These are phyloP conservation scores for Cryptotermes secundus DNA, from an alignment of 1,140 invertebrate genomes.

Conservation along the genomic window DNA sequence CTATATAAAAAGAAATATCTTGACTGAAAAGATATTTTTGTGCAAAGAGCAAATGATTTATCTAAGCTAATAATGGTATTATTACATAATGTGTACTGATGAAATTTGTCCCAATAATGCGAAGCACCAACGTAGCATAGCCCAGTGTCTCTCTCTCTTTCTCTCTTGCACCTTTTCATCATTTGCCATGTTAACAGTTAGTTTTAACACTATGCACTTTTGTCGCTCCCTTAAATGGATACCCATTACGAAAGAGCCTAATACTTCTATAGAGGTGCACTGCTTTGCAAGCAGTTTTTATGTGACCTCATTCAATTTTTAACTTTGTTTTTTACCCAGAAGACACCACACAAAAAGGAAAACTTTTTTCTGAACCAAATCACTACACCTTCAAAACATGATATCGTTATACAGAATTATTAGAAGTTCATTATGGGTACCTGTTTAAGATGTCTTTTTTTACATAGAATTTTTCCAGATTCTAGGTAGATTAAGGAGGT, in stretches of 20 bases:
- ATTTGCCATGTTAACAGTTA: neutral
- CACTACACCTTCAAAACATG: too few relatives aligned
- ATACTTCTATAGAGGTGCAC: neutral
- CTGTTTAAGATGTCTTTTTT: neutral
- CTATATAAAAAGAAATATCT: conserved; percentile 26
- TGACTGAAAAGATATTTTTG: conserved; percentile 28
- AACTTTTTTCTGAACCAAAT: too few relatives aligned
- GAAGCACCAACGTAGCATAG: neutral
- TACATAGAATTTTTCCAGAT: neutral
- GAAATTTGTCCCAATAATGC: conserved; percentile 1
- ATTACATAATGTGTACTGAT: conserved; percentile 5
- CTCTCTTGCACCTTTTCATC: neutral
- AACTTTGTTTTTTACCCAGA: too few relatives aligned
- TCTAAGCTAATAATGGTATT: conserved; percentile 13
- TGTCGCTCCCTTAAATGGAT: conserved; percentile 5
- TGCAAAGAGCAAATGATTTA: conserved; percentile 27
- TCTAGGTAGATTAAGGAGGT: neutral
- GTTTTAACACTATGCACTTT: conserved; percentile 5
- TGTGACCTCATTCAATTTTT: too few relatives aligned
- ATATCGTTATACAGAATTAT: too few relatives aligned
- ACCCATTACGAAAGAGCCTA: neutral
- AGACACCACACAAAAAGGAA: too few relatives aligned
- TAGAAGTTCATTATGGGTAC: neutral
- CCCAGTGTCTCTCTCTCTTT: neutral
- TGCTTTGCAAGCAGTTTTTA: too few relatives aligned